Base-by-base conservation (phyloP, 2,888 invertebrate species). In the Diaprepes abbreviatus region DNA sequence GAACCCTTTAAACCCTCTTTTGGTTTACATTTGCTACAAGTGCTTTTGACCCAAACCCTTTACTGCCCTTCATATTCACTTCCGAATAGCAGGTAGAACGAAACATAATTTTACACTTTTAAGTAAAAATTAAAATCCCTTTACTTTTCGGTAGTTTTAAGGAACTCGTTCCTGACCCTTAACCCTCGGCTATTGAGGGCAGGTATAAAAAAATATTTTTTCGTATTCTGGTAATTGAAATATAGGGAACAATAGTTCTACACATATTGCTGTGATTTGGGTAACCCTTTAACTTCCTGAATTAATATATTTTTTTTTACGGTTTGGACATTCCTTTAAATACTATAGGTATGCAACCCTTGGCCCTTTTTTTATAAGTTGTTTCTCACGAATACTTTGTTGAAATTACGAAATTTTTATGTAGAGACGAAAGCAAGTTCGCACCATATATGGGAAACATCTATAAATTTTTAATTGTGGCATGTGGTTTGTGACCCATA, bases 41-140 rank as follows among this genome's bases (percentile, higher is more conserved):
- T 54, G 54, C 35, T 54, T 54, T 54, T 54, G 54, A 54, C 54
- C 54, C 7, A 14, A 31, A 54, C 35, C 54, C 54, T 35, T 54
- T 54, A 4, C 2, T 2, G 5, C 28, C 14, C 31, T 52, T 52
- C 6, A 17, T 4, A 54, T 35, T 19, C 10, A 16, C n/a, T 54
- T 35, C 17, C 6, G 17, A 17, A 43, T 19, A 19, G 45, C 45
- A 45, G 45, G 45, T 45, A 33, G 4, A 31, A 14, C 14, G n/a
- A n/a, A 19, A 10, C 16, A 17, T 19, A 54, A 54, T 35, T 54
- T 54, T 54, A 54, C 12, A 17, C 19, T n/a, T 33, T 54, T 54
- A 17, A 17, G 19, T 3, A 35, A 54, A 54, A 54, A 54, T 33
- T n/a, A 35, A 54, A 48, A 7, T 17, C 48, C 16, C 9, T 48